Base-by-base conservation (phyloP, 2,888 invertebrate genomes). In the Azorinus chamasolen region DNA sequence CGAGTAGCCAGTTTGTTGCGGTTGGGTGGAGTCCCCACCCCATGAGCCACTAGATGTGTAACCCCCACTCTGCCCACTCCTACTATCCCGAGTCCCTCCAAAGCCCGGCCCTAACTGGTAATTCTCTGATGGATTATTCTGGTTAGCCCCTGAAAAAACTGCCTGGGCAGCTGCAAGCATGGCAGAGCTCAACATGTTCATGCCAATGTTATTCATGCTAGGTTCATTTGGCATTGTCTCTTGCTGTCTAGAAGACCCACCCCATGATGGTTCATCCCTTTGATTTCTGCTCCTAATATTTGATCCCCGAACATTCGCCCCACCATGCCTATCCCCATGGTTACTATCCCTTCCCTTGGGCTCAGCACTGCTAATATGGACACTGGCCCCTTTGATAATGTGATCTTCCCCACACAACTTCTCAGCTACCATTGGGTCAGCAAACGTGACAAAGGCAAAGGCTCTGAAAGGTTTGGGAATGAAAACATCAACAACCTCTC, bases 401-500 rank as follows among this genome's bases (percentile, higher is more conserved):
- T 97, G 97, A 93, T 98, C 97, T 94, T 98, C 97, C 59, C 97
- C 97, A 93, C 97, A 97, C 50, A 98, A 94, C 84, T 96, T 95
- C 93, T 97, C 97, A 43, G 97, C 98, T 59, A 97, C 96, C 93
- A 97, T 96, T 39, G 97, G 96, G 92, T 97, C 97, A 90, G 97
- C 94, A 94, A 98, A 97, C 55, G 98, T 98, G 58, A 98, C 97
- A 94, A 98, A 98, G 10, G 93, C 93, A 86, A 93, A 94, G 27
- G 93, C 93, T 63, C 94, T 87, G 94, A 98, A 98, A 69, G 98
- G 98, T 93, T 97, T 96, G 27, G 98, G 98, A 84, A 98, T 97
- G 95, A 98, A 98, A 61, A 98, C 98, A 94, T 98, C 98, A 54
- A 97, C 97, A 59, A 98, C 97, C 94, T 97, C 97, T 83, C 97